phyloP scores from a whole-genome alignment of 2,888 invertebrate species.

The Hypomecis atomaria region DNA sequence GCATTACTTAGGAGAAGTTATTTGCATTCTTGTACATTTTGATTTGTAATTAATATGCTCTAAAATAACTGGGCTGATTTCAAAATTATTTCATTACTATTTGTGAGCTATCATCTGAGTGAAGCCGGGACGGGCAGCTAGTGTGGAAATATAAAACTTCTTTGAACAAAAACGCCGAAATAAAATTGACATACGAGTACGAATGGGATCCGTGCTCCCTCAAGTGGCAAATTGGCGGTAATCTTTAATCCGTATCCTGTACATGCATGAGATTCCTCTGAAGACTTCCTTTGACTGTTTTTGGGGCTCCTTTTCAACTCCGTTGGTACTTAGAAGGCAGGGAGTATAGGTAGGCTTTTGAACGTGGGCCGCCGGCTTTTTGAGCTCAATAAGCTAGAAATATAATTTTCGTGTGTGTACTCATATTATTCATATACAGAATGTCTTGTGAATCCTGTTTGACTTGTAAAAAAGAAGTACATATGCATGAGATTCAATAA shows the following conservation, averaged over 20 bases:
- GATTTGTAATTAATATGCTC: no score
- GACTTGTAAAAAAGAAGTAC: no score
- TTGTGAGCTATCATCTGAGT: no score
- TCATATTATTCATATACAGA: no score
- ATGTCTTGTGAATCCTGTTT: no score
- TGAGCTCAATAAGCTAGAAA: not conserved
- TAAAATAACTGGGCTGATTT: no score
- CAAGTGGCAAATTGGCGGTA: conserved; percentile 36
- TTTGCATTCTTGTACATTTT: no score
- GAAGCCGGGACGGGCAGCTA: no score
- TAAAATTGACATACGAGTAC: conserved; percentile 22
- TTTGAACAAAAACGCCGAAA: conserved; percentile 9
- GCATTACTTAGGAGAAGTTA: no score
- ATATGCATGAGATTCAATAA: no score
- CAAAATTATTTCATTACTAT: no score
- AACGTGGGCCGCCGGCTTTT: not conserved
- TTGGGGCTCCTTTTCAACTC: conserved; percentile 5
- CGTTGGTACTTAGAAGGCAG: not conserved
- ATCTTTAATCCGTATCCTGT: conserved; percentile 34
- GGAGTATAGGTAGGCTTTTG: conserved; percentile 3
- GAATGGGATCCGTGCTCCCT: conserved; percentile 24
- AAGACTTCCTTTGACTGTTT: conserved; percentile 27
- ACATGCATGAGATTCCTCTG: conserved; percentile 25
- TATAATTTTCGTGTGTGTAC: not conserved
- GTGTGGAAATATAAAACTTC: no score